Percentiles rank a stretch among this genome's conserved stretches.
Conservation (phyloP, 2,888 invertebrate genomes). For the Spodoptera exigua region DNA sequence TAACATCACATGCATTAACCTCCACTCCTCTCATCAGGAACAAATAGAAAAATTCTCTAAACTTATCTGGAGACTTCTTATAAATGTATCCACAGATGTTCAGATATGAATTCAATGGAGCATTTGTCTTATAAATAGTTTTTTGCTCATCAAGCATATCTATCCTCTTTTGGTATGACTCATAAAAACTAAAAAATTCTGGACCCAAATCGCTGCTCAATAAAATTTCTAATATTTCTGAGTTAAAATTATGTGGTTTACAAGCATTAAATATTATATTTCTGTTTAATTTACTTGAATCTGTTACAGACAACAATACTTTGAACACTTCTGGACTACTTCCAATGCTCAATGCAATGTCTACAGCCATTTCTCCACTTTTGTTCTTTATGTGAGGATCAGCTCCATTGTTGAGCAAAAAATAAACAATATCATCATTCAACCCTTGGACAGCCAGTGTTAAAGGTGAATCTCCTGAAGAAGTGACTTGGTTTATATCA, state of each 20-base stretch:
- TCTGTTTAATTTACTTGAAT: constrained; percentile 69
- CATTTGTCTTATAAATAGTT: constrained; percentile 72
- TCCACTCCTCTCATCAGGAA: constrained; percentile 79
- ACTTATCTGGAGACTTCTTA: constrained; percentile 73
- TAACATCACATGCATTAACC: constrained; percentile 75
- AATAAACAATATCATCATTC: constrained; percentile 74
- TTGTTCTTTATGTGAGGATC: constrained; percentile 78
- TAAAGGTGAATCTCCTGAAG: constrained; percentile 77
- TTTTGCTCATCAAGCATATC: constrained; percentile 70
- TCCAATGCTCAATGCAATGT: constrained; percentile 75
- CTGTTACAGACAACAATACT: constrained; percentile 72
- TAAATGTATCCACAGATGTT: constrained; percentile 84
- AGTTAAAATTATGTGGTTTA: constrained; percentile 82
- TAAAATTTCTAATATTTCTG: constrained; percentile 78
- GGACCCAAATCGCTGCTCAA: constrained; percentile 79
- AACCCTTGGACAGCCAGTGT: constrained; percentile 75
- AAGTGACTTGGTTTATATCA: constrained; percentile 76
- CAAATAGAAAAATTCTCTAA: constrained; percentile 78
- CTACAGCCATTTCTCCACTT: constrained; percentile 74
- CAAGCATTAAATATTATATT: constrained; percentile 79
- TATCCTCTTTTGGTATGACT: constrained; percentile 70
- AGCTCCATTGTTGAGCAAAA: constrained; percentile 78
- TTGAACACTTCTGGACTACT: constrained; percentile 71
- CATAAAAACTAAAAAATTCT: constrained; percentile 78
- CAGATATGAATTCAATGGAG: constrained; percentile 80